A percentile compares a stretch with the other conserved stretches of the same genome.
Evolutionary conservation across 2,797 vertebrate genomes (phyloP).

Genomic region (Hypotaenidia philippensis): DNA sequence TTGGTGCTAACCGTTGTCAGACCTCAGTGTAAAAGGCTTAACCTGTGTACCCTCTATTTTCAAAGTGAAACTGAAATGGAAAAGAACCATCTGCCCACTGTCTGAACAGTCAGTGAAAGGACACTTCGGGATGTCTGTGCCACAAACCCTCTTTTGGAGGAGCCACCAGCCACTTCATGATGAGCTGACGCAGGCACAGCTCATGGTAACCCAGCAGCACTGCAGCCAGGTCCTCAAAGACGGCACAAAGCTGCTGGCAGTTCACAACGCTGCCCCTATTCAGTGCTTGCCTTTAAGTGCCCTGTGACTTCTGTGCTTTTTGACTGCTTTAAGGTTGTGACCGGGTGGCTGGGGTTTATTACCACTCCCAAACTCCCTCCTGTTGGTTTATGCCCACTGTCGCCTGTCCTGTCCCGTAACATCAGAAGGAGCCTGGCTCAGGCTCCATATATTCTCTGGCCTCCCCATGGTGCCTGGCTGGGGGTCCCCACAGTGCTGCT

Average conservation of each 20-base stretch:
- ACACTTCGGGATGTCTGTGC: not conserved
- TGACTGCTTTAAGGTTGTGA: not conserved
- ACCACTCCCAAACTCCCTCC: not conserved
- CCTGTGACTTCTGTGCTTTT: not conserved
- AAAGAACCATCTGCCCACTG: not conserved
- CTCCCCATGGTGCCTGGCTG: too few species aligned
- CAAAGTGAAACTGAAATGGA: not conserved
- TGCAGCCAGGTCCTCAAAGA: not conserved
- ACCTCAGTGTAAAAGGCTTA: not conserved
- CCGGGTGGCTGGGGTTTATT: too few species aligned
- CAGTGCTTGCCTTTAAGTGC: not conserved
- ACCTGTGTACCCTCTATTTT: not conserved
- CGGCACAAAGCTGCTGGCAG: not conserved
- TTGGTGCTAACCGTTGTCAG: not conserved
- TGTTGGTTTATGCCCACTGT: too few species aligned
- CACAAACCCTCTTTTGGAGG: not conserved
- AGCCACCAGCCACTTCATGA: rapidly evolving
- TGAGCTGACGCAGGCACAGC: rapidly evolving
- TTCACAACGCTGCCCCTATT: not conserved
- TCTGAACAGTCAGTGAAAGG: too few species aligned
- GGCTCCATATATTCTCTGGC: not conserved
- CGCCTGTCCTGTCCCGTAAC: rapidly evolving
- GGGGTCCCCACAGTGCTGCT: rapidly evolving
- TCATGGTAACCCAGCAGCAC: rapidly evolving
- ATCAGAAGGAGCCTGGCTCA: not conserved